Conservation (phyloP, 1,140 invertebrate species). For the Lerema accius region DNA sequence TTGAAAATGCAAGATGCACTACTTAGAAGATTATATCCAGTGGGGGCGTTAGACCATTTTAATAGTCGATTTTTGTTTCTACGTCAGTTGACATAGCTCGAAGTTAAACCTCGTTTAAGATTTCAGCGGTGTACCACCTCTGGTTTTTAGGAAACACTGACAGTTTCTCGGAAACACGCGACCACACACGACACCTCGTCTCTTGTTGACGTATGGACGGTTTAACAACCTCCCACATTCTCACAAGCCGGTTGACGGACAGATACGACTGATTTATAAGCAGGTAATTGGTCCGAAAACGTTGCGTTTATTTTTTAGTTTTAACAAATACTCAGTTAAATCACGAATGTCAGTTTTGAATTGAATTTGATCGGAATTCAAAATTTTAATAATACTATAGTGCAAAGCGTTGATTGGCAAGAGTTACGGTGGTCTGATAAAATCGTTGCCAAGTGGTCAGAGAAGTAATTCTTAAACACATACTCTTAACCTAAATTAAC, state of each 20-base stretch:
- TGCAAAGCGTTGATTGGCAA: no score
- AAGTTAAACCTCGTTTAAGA: constrained; percentile 2
- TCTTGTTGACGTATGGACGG: constrained; percentile 36
- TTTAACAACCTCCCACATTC: constrained; percentile 25
- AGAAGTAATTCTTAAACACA: no score
- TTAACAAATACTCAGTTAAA: neutral
- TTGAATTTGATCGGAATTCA: no score
- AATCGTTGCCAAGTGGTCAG: no score
- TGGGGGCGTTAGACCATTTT: neutral
- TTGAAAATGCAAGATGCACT: neutral
- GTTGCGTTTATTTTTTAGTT: neutral
- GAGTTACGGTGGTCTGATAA: no score
- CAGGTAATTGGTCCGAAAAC: constrained; percentile 12
- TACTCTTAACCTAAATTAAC: no score
- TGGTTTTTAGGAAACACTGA: constrained; percentile 18
- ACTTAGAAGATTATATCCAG: neutral
- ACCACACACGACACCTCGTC: constrained; percentile 38
- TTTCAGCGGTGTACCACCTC: constrained; percentile 23
- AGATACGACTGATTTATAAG: constrained; percentile 14
- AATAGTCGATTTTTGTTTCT: neutral
- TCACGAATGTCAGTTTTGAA: neutral
- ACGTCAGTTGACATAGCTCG: constrained; percentile 6
- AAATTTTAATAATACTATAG: no score
- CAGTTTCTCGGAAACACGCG: constrained; percentile 16
- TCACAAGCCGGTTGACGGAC: constrained; percentile 30